Evolutionary conservation across 2,888 invertebrate genomes (phyloP), one percentile per base, ranked within the genome.

Genomic region (Lasioglossum pauxillum): DNA sequence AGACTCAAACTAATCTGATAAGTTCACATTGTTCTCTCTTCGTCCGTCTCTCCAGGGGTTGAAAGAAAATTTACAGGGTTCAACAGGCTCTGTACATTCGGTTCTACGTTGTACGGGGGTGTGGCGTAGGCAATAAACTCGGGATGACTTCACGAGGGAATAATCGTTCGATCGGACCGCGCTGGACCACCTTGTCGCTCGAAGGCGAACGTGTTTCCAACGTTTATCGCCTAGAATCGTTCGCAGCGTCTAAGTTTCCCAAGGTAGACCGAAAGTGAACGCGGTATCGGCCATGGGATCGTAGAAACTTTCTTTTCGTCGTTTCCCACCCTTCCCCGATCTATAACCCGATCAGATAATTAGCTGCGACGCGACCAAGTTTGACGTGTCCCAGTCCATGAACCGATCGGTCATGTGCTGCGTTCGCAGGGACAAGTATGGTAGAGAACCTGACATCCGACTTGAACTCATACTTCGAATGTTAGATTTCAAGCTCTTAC

Each of bases 131-230:
- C 35, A n/a, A 69, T 69, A 69, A 69, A 12, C 38, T 41, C n/a
- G n/a, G 41, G 72, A 72, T 69, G 69, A 69, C 69, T 35, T 69
- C 69, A 69, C 69, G 69, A 38, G 60, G 31, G 44, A 71, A 77
- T 73, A 46, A 78, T 77, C 78, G 49, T 38, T 5, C n/a, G 69
- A 69, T 87, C 80, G 78, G 71, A 75, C 64, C 31, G 71, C 49
- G 72, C 69, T 38, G 19, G 35, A 64, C 46, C n/a, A 5, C 19
- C 60, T 46, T 75, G 38, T 71, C 67, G 31, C 69, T 69, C 69
- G 69, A 69, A 69, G 69, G 69, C 69, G 69, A 69, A 69, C 69
- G 38, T 69, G 69, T 69, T 69, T 19, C 69, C 69, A 23, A 5
- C 69, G 38, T 69, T 69, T 69, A 69, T 69, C 69, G 31, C 35